These are phyloP conservation scores for Cephus sareptanus DNA, from an alignment of 2,888 invertebrate genomes.

Conservation along the genomic window DNA sequence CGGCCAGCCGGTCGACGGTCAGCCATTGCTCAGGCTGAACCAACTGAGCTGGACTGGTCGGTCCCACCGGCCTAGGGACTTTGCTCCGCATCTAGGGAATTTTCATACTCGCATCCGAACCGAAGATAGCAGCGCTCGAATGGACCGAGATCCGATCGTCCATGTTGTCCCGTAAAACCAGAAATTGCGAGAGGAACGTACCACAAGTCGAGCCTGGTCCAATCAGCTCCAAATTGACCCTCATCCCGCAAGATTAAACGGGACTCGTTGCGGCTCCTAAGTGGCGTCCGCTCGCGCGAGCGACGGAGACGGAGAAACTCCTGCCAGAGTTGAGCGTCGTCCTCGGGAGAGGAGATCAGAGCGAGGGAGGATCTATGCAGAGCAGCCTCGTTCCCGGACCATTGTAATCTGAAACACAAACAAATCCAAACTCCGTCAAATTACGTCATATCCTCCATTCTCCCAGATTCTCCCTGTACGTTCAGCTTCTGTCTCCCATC, in stretches of 20 bases:
- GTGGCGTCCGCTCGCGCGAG: not conserved
- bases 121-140: no score
- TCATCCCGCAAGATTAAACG: slow-evolving; percentile 27
- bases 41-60: no score
- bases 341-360: slow-evolving; percentile 10
- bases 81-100: no score
- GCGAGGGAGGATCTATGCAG: slow-evolving; percentile 30
- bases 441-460: slow-evolving; percentile 18
- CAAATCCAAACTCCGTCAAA: slow-evolving; percentile 43
- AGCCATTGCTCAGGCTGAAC: no score
- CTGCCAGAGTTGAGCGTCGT: no score
- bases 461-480: not conserved
- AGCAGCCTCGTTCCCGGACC: slow-evolving; percentile 22
- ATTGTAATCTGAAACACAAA: slow-evolving; percentile 51
- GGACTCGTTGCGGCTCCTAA: slow-evolving; percentile 1
- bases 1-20: no score
- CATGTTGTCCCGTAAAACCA: no score
- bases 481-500: not conserved
- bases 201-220: not conserved
- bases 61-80: no score
- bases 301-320: not conserved
- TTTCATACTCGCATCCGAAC: no score
- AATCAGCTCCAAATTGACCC: slow-evolving; percentile 25
- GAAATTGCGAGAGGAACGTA: no score
- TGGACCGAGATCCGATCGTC: no score